phyloP scores from a whole-genome alignment of 2,888 invertebrate genomes.

The Tenthredo notha region DNA sequence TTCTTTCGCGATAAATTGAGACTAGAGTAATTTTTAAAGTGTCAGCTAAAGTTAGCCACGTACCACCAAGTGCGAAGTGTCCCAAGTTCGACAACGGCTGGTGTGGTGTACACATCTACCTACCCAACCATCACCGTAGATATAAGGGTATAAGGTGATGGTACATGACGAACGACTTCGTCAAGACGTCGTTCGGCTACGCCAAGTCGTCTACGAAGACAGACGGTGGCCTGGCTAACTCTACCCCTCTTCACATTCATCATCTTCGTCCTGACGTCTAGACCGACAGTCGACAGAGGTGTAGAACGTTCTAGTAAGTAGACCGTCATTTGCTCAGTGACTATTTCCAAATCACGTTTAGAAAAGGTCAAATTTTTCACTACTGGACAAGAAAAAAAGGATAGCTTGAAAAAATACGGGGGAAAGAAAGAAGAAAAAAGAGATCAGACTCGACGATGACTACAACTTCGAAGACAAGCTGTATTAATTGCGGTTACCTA shows the following conservation, averaged over 20 bases:
- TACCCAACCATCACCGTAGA: background rate
- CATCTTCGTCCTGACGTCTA: constrained; percentile 35
- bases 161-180: constrained; percentile 51
- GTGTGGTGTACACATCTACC: background rate
- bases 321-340: constrained; percentile 58
- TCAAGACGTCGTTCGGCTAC: constrained; percentile 39
- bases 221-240: constrained; percentile 45
- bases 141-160: constrained; percentile 9
- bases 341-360: constrained; percentile 53
- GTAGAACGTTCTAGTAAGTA: constrained; percentile 61
- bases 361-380: constrained; percentile 55
- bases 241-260: constrained; percentile 27
- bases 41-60: constrained; percentile 39
- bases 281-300: constrained; percentile 34
- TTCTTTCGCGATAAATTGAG: constrained; percentile 7
- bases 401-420: background rate
- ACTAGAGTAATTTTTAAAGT: constrained; percentile 39
- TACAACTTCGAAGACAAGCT: background rate
- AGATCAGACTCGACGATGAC: background rate
- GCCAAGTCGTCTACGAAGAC: constrained; percentile 40
- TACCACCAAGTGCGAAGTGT: constrained; percentile 26
- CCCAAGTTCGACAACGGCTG: constrained; percentile 37
- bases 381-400: constrained; percentile 52
- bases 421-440: background rate
- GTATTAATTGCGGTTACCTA: background rate